These are phyloP conservation scores for Coelopa frigida DNA, from an alignment of 1,140 invertebrate genomes.

Conservation along the genomic window DNA sequence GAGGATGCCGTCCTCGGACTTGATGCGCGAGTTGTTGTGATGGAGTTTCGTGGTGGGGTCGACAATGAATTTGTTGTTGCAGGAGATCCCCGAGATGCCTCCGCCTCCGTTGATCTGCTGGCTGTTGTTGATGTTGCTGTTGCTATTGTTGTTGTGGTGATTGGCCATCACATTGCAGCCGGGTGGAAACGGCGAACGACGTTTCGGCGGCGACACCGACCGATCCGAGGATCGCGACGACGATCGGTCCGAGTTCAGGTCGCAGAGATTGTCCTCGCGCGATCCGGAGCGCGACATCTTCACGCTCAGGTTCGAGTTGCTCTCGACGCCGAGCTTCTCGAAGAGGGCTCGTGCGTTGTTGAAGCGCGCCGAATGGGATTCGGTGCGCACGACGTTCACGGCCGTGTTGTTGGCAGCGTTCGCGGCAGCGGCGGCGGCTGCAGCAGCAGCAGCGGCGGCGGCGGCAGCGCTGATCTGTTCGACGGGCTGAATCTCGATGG, in stretches of 20 bases:
- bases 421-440: constrained; percentile 24
- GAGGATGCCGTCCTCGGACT: constrained; percentile 46
- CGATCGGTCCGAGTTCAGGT: constrained; percentile 29
- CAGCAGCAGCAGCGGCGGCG: constrained; percentile 34
- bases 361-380: constrained; percentile 83
- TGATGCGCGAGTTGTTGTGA: constrained; percentile 37
- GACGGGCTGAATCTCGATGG: constrained; percentile 42
- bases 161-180: constrained; percentile 23
- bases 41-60: constrained; percentile 21
- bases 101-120: constrained; percentile 11
- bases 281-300: constrained; percentile 36
- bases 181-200: constrained; percentile 36
- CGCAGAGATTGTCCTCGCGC: constrained; percentile 39
- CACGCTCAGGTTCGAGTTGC: constrained; percentile 47
- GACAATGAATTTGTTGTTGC: constrained; percentile 34
- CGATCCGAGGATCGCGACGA: constrained; percentile 41
- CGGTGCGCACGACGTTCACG: constrained; percentile 68
- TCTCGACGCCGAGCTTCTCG: constrained; percentile 74
- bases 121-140: constrained; percentile 1
- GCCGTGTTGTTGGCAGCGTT: constrained; percentile 17
- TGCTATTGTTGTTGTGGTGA: constrained; percentile 26
- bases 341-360: constrained; percentile 88
- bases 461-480: constrained; percentile 39
- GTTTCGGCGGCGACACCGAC: constrained; percentile 40
- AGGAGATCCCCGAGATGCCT: background rate